Evolutionary conservation across 2,113 vertebrate genomes (phyloP), one percentile per base, ranked within the genome.

Genomic region (Prunella himalayana): DNA sequence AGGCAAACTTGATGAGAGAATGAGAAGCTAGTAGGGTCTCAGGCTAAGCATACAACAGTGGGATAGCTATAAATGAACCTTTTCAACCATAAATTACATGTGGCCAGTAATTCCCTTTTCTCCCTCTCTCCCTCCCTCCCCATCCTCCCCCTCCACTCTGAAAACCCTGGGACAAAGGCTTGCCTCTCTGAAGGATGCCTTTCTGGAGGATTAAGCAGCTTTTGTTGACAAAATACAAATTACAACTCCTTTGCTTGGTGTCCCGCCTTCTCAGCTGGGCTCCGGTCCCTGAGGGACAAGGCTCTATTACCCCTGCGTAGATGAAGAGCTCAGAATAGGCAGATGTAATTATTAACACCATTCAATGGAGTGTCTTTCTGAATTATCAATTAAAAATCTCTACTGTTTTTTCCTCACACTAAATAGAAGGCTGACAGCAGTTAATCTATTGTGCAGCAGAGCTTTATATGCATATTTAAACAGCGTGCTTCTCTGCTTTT

Each of bases 151-250:
- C 73, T 96, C 90, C 84, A 82, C 86, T 95, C 92, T 96, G 90
- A 97, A 97, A 97, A 97, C 92, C 94, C 87, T 68, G 87, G 96
- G 94, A 98, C 98, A 98, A 98, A 98, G 95, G 86, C 76, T 87
- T 71, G 93, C 96, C 92, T 97, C 95, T 97, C 96, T 96, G 96
- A 96, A 97, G 97, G 97, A 98, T 96, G 97, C 96, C 97, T 97
- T 97, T 98, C 97, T 97, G 97, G 92, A 97, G 98, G 98, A 98
- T 98, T 98, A 98, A 97, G 95, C 98, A 95, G 96, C 96, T 96
- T 98, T 98, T 98, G 98, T 98, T 98, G 98, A 98, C 98, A 98
- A 98, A 98, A 98, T 97, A 98, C 97, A 98, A 98, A 98, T 98
- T 97, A 98, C 97, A 98, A 96, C 97, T 97, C 96, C 96, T 98